Evolutionary conservation across 2,888 invertebrate genomes (phyloP).

Genomic region (Thecophora atra): DNA sequence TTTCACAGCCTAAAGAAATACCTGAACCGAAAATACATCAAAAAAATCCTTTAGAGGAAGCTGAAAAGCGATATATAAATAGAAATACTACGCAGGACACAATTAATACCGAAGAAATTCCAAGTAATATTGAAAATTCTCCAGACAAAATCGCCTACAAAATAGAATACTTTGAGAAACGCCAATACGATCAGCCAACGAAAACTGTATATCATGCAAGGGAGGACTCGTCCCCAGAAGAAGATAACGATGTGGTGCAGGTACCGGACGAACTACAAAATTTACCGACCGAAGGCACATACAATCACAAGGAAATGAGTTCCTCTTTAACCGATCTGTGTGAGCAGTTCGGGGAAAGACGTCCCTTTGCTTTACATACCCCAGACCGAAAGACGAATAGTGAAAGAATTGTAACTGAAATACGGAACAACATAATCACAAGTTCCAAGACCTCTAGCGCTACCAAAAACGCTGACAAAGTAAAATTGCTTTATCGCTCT

Average conservation of each 20-base stretch:
- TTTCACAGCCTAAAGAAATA: conserved; percentile 53
- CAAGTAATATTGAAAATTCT: conserved; percentile 56
- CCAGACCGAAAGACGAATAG: conserved; percentile 64
- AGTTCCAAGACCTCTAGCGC: conserved; percentile 27
- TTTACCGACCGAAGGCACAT: conserved; percentile 62
- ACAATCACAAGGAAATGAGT: conserved; percentile 59
- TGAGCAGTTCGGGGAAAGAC: conserved; percentile 83
- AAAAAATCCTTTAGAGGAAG: not conserved
- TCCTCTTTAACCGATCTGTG: conserved; percentile 73
- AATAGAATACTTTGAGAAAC: conserved; percentile 83
- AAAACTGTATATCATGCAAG: conserved; percentile 69
- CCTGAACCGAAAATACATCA: conserved; percentile 21
- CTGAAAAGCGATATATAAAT: not conserved
- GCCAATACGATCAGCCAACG: conserved; percentile 69
- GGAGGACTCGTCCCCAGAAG: conserved; percentile 68
- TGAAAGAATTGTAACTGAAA: conserved; percentile 2
- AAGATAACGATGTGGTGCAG: conserved; percentile 64
- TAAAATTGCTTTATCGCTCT: conserved; percentile 73
- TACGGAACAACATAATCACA: conserved; percentile 42
- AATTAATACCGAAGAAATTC: not conserved
- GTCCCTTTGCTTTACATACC: conserved; percentile 67
- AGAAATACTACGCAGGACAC: not conserved
- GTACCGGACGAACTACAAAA: conserved; percentile 67
- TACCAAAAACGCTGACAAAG: conserved; percentile 68
- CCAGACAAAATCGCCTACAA: conserved; percentile 72